Evolutionary conservation across 2,888 invertebrate genomes (phyloP).

Genomic region (Spialia ferax): DNA sequence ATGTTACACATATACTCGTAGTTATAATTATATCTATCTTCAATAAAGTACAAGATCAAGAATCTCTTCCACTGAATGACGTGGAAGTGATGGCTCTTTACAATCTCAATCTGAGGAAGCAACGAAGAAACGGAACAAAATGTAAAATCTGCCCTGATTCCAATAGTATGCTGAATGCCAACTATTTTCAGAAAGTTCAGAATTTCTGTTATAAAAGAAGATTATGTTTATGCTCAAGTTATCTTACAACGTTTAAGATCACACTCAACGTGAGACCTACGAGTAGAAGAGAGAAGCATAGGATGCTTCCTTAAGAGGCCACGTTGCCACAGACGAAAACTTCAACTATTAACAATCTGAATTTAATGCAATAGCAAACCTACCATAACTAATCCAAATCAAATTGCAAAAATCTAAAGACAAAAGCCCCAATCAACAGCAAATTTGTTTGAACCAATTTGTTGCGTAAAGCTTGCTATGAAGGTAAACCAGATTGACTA

Average conservation of each 20-base stretch:
- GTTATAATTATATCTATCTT: not conserved
- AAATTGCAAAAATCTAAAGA: not conserved
- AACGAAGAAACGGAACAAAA: not conserved
- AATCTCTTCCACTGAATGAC: not conserved
- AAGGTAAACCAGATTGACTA: not conserved
- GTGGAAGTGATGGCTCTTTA: not conserved
- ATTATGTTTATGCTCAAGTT: conserved; percentile 4
- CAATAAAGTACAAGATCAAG: not conserved
- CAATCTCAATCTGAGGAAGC: not conserved
- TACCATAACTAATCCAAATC: not conserved
- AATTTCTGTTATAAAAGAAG: not conserved
- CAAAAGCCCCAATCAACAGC: not conserved
- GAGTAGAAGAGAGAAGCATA: too few species aligned
- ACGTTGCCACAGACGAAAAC: not conserved
- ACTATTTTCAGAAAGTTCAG: not conserved
- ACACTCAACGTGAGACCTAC: too few species aligned
- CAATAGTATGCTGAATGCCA: not conserved
- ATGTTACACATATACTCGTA: too few species aligned
- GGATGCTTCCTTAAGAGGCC: conserved; percentile 7
- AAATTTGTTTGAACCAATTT: too few species aligned
- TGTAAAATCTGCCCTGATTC: not conserved
- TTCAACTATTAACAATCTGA: not conserved
- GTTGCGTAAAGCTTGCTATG: not conserved
- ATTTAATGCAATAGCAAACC: not conserved
- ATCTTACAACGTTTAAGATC: conserved; percentile 1